Conservation (phyloP, 2,888 invertebrate genomes). For the Idaea dimidiata region DNA sequence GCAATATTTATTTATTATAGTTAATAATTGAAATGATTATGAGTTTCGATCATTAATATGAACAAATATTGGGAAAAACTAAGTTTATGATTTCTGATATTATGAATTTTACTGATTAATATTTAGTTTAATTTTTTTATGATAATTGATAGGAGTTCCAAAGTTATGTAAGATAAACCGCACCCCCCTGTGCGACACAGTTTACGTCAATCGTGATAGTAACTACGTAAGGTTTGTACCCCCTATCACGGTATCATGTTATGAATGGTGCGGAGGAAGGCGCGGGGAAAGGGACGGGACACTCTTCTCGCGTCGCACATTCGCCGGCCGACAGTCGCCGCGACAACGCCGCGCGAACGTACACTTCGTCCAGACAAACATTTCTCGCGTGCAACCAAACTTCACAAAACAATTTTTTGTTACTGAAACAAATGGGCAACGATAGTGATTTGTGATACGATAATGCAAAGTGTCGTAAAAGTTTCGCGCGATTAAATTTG, state of each 20-base stretch:
- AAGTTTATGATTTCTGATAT: no score
- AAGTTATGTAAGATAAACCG: no score
- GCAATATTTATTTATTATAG: no score
- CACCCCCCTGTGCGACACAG: not conserved
- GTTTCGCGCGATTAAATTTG: slow-evolving; percentile 35
- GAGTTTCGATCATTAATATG: no score
- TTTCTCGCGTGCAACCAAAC: slow-evolving; percentile 73
- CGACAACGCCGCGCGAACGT: slow-evolving; percentile 38
- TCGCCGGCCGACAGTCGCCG: slow-evolving; percentile 65
- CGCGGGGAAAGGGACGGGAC: slow-evolving; percentile 33
- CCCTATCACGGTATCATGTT: slow-evolving; percentile 63
- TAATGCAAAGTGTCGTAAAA: slow-evolving; percentile 62
- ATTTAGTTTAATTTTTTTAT: no score
- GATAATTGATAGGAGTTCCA: no score
- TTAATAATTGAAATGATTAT: no score
- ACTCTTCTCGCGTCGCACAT: slow-evolving; percentile 42
- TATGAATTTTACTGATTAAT: no score
- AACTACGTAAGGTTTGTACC: slow-evolving; percentile 52
- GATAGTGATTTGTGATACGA: slow-evolving; percentile 73
- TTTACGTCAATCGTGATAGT: slow-evolving; percentile 8
- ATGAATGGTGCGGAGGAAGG: slow-evolving; percentile 63
- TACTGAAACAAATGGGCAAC: slow-evolving; percentile 71
- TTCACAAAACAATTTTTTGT: slow-evolving; percentile 54
- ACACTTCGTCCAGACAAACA: slow-evolving; percentile 36
- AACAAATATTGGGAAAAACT: no score